Base-by-base conservation (phyloP, 1,140 invertebrate genomes). In the Argopecten irradians region DNA sequence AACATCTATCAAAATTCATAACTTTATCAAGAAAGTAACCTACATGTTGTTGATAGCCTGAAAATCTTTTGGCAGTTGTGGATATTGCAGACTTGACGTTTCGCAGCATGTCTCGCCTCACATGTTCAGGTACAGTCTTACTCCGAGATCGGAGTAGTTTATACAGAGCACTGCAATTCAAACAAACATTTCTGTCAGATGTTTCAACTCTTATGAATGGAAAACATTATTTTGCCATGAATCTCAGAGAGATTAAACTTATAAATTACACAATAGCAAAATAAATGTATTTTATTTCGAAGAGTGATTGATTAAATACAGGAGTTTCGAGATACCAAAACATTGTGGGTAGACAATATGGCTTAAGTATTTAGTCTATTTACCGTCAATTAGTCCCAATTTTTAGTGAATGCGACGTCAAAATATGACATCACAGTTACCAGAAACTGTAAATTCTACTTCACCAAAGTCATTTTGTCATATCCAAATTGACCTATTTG, bases 21-120 rank as follows among this genome's bases (percentile, higher is more conserved):
- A 82, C 13, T 82, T 39, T 36, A 16, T 19, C 13, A 86, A 0
- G n/a, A 55, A 41, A 16, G 28, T 28, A 11, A 91, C 92, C 91
- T 91, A 95, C 94, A 92, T 95, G 94, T 87, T 94, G 94, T 84
- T 93, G 91, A 89, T 93, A 93, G 19, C 93, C 93, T 13, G 92
- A 93, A 88, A 94, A 95, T 55, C 93, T 89, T 82, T 91, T 93
- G 14, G 92, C 93, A 36, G 92, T 89, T 19, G 90, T 91, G 34
- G 94, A 94, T 85, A 95, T 94, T 35, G 94, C 93, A 43, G 88
- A 88, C 87, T 94, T 94, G 0, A 94, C 92, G 83, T 92, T 92
- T 35, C 92, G 88, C n/a, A 95, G 89, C 35, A 91, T 89, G 28
- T 93, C 92, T 39, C 91, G 41, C 34, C 91, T 91, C 19, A 88